Conservation (phyloP, 2,888 invertebrate genomes). For the Caenorhabditis sp. region DNA sequence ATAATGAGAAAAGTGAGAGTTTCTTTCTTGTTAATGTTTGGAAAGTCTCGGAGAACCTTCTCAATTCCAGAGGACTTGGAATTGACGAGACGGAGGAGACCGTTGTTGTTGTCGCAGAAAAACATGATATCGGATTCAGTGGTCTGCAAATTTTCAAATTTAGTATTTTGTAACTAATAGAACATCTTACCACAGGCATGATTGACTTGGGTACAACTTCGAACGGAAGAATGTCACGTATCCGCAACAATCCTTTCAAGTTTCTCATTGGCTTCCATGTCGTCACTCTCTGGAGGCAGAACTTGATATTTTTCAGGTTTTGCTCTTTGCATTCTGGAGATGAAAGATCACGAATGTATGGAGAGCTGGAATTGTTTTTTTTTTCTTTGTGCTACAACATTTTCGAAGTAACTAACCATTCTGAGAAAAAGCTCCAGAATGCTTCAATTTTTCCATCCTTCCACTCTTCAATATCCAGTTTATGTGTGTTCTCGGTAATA, state of each 20-base stretch:
- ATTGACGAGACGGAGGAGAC: constrained; percentile 7
- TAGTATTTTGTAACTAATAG: not conserved
- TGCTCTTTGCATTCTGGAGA: constrained; percentile 13
- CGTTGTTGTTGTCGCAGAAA: constrained; percentile 28
- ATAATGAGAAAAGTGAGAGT: constrained; percentile 17
- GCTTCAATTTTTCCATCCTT: constrained; percentile 22
- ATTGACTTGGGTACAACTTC: constrained; percentile 2
- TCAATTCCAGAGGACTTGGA: constrained; percentile 5
- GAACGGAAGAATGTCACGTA: constrained; percentile 7
- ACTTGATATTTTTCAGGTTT: constrained; percentile 13
- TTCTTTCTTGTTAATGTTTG: constrained; percentile 4
- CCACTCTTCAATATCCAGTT: constrained; percentile 7
- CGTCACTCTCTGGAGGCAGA: constrained; percentile 16
- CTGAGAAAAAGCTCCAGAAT: constrained; percentile 18
- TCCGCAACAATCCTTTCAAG: constrained; percentile 23
- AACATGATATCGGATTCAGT: constrained; percentile 11
- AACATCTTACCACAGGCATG: constrained; percentile 21
- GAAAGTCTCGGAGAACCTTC: constrained; percentile 11
- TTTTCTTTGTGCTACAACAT: not conserved
- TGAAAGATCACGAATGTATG: not conserved
- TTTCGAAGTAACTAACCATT: not conserved
- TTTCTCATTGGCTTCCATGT: constrained; percentile 32
- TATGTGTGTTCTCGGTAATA: not conserved
- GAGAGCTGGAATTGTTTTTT: constrained; percentile 4
- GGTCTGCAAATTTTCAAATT: not conserved